Evolutionary conservation across 2,888 invertebrate genomes (phyloP).

Genomic region (Melolontha melolontha): DNA sequence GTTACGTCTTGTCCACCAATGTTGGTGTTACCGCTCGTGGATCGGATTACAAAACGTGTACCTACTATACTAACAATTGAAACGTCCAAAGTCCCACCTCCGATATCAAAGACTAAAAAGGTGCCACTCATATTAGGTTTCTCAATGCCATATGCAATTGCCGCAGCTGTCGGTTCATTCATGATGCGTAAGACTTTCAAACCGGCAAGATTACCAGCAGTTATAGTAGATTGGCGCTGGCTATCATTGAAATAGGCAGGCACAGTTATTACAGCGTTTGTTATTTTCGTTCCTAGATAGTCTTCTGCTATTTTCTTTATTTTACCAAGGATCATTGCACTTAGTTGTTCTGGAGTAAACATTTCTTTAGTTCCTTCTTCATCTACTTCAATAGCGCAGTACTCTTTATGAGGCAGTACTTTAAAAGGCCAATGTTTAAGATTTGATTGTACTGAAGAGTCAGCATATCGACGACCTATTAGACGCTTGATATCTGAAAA

Average conservation of each 20-base stretch:
- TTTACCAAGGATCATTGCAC: conserved; percentile 47
- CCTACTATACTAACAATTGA: conserved; percentile 47
- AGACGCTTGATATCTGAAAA: conserved; percentile 54
- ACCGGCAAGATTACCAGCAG: conserved; percentile 52
- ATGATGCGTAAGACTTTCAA: conserved; percentile 49
- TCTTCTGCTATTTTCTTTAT: conserved; percentile 47
- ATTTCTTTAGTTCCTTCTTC: conserved; percentile 29
- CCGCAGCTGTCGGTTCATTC: conserved; percentile 54
- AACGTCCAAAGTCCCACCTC: conserved; percentile 55
- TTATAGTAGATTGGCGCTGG: conserved; percentile 52
- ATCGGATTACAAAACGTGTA: conserved; percentile 47
- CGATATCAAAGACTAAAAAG: conserved; percentile 53
- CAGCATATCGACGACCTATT: conserved; percentile 51
- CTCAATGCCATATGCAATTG: conserved; percentile 48
- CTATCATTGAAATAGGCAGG: conserved; percentile 54
- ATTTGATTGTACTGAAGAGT: conserved; percentile 49
- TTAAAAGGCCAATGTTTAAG: conserved; percentile 48
- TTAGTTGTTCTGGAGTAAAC: conserved; percentile 49
- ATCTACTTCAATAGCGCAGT: conserved; percentile 46
- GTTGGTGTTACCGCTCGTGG: conserved; percentile 52
- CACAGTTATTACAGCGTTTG: conserved; percentile 53
- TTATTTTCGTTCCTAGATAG: conserved; percentile 44
- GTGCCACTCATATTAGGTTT: conserved; percentile 42
- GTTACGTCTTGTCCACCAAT: conserved; percentile 55
- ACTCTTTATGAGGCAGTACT: conserved; percentile 45